phyloP scores from a whole-genome alignment of 2,888 invertebrate species.

The Oligia latruncula region DNA sequence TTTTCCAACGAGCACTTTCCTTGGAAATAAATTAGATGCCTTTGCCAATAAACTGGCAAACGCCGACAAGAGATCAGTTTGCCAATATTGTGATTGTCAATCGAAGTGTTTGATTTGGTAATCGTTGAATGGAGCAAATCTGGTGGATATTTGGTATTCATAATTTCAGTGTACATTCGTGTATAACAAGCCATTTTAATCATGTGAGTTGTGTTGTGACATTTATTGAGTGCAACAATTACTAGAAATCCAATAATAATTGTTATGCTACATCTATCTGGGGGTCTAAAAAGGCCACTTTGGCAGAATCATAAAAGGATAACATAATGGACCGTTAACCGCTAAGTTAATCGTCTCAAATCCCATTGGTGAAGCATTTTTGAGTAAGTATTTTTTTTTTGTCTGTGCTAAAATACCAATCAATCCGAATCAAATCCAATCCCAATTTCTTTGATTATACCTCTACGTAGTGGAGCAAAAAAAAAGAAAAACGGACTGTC shows the following conservation, averaged over 20 bases:
- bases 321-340: no score
- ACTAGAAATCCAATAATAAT: not conserved
- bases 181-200: not conserved
- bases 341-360: no score
- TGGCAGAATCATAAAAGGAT: no score
- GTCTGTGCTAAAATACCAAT: no score
- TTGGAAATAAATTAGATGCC: slow-evolving; percentile 27
- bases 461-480: no score
- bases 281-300: no score
- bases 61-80: slow-evolving; percentile 48
- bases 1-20: slow-evolving; percentile 27
- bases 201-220: not conserved
- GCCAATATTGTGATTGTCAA: slow-evolving; percentile 58
- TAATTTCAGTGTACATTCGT: slow-evolving; percentile 14
- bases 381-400: no score
- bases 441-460: no score
- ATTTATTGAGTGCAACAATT: slow-evolving; percentile 6
- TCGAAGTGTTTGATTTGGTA: slow-evolving; percentile 55
- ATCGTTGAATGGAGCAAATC: slow-evolving; percentile 48
- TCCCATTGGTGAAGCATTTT: no score
- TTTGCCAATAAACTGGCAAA: slow-evolving; percentile 43
- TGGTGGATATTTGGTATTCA: slow-evolving; percentile 25
- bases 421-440: no score
- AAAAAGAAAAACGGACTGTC: no score
- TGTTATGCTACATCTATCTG: not conserved